Percentiles rank a stretch among this genome's conserved stretches.
These are phyloP conservation scores for Trissolcus basalis DNA, from an alignment of 1,140 invertebrate genomes.

Conservation along the genomic window DNA sequence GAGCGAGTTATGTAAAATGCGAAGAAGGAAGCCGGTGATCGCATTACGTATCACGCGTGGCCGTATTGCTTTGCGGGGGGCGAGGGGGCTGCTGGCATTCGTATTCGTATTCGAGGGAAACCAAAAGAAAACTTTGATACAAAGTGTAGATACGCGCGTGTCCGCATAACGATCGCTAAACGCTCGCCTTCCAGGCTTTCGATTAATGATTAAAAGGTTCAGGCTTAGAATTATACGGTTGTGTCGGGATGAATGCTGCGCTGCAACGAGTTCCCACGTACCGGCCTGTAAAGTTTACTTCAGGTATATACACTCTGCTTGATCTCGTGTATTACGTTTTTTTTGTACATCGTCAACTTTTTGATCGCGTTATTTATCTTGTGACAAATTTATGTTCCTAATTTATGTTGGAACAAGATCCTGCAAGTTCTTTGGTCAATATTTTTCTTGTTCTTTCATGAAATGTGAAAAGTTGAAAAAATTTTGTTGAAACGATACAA, in stretches of 20 bases:
- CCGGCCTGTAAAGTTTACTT: not conserved
- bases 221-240: slow-evolving; percentile 12
- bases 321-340: not conserved
- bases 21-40: slow-evolving; percentile 53
- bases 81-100: slow-evolving; percentile 37
- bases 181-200: slow-evolving; percentile 17
- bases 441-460: too few relatives aligned
- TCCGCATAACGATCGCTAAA: slow-evolving; percentile 25
- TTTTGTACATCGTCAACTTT: too few relatives aligned
- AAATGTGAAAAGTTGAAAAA: too few relatives aligned
- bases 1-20: slow-evolving; percentile 65
- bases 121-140: slow-evolving; percentile 53
- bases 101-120: slow-evolving; percentile 46
- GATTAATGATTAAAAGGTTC: slow-evolving; percentile 37
- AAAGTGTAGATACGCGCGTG: slow-evolving; percentile 30
- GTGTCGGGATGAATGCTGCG: slow-evolving; percentile 5
- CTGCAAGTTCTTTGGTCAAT: too few relatives aligned
- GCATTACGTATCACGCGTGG: slow-evolving; percentile 53
- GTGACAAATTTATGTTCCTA: too few relatives aligned
- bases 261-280: slow-evolving; percentile 3
- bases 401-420: too few relatives aligned
- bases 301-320: not conserved
- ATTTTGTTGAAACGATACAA: too few relatives aligned
- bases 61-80: slow-evolving; percentile 27
- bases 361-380: too few relatives aligned